Evolutionary conservation across 2,888 invertebrate species (phyloP), one percentile per base, ranked within the genome.

Genomic region (Myopa tessellatipennis): DNA sequence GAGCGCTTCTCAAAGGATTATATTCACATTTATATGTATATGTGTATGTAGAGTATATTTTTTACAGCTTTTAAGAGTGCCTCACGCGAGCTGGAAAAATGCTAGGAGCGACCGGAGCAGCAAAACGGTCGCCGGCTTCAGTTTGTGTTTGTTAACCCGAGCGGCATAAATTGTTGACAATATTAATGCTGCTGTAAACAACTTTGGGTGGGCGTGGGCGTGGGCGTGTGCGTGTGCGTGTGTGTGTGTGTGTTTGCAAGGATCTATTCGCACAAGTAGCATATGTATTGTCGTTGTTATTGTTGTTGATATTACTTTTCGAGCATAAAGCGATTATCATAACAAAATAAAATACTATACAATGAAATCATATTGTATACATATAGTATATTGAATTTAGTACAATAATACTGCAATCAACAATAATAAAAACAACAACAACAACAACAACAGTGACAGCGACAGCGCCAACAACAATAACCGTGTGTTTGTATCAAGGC

Each of bases 81-180:
- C 45, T 8, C 45, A 45, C 45, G 45, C 45, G 45, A 45, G 45
- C 7, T 45, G 6, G 45, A 6, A 45, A 45, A 6, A 10, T 45
- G 45, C 3, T 45, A 3, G 45, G 45, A 45, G 45, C 45, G 3
- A 10, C 45, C 45, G 10, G 10, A 6, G 45, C 45, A 45, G 45
- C 45, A 45, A 45, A 45, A 45, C 6, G 45, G 6, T 45, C 10
- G 45, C 10, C 45, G 45, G 45, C 45, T 45, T 45, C 10, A 45
- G 6, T 2, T 45, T 45, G 45, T 45, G 45, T 45, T 60, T 65
- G 79, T 75, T 71, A 77, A 79, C 55, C 71, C 65, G 77, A 40
- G 77, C 70, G 55, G 58, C 69, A 77, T 76, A 78, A 78, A 74
- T 74, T 78, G 78, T 73, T 69, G 69, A 76, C 78, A 76, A 78